Base-by-base conservation (phyloP, 1,140 invertebrate genomes). In the Pseudomyrmex cubaensis region DNA sequence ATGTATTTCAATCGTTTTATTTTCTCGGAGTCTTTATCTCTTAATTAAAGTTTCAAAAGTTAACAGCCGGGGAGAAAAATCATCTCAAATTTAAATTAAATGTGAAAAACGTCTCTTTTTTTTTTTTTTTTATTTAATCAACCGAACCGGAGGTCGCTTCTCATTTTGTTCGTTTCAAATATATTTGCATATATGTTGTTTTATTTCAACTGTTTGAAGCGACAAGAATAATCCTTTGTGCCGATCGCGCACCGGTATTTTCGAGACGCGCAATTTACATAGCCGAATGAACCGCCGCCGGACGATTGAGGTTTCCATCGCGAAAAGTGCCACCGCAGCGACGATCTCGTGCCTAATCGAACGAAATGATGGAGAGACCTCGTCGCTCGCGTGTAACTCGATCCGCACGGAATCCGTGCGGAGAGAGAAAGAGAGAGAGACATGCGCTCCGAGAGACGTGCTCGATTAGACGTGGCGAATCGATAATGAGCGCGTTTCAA, bases 401-500 rank as follows among this genome's bases (percentile, higher is more conserved):
- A 80, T 25, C 66, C 20, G 9, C 44, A 22, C 20, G 66, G 54
- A 80, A 80, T 80, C 66, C 66, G 56, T 59, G 5, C 35, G 5
- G 35, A 35, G 35, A 35, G 20, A 80, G 52, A 48, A 12, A 35
- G 44, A 7, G 35, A 35, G 35, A 35, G 44, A 80, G 44, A 48
- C 8, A 35, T 44, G 22, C 64, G 15, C 63, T 44, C 25, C 63
- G 46, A 35, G 5, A 7, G 35, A 35, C 76, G 48, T 63, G 70
- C 48, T 63, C 59, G 70, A 82, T 76, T 63, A 76, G 44, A 35
- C 72, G 25, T 76, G 48, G 48, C 76, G 76, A 63, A 82, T 82
- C 70, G 59, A 76, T 82, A 82, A 82, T 74, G 72, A 74, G 76
- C 66, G 76, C 76, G 66, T 80, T 72, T 80, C 66, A 59, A 72